Percentiles rank a stretch among this genome's conserved stretches.
Evolutionary conservation across 2,888 invertebrate species (phyloP).

Genomic region (Nephrocerus scutellatus): DNA sequence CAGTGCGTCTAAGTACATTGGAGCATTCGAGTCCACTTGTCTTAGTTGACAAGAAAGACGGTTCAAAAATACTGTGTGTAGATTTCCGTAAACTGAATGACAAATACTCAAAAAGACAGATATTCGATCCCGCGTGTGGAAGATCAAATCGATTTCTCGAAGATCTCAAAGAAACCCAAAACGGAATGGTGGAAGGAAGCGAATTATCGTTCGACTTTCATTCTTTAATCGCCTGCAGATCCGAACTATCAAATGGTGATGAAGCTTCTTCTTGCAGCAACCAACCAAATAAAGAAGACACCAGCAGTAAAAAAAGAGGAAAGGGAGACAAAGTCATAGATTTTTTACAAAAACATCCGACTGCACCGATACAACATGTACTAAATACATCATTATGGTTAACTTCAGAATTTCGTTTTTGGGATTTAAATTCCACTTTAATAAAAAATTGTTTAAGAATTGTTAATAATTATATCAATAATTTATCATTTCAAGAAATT

Average conservation of each 20-base stretch:
- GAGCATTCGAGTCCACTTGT: no score
- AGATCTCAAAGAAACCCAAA: slow-evolving; percentile 10
- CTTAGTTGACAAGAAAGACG: no score
- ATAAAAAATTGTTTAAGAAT: no score
- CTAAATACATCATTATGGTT: slow-evolving; percentile 12
- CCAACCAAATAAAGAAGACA: slow-evolving; percentile 1
- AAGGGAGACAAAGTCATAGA: slow-evolving; percentile 16
- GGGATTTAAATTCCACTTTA: slow-evolving; percentile 6
- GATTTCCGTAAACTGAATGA: no score
- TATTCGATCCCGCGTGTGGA: no score
- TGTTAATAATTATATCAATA: no score
- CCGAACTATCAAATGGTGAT: no score
- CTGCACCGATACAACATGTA: slow-evolving; percentile 7
- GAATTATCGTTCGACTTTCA: slow-evolving; percentile 5
- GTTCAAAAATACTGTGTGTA: no score
- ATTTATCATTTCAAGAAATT: no score
- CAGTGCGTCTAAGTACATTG: no score
- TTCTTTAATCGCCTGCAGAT: background rate
- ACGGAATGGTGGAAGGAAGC: slow-evolving; percentile 12
- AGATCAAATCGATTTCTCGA: slow-evolving; percentile 13
- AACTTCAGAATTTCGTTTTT: slow-evolving; percentile 12
- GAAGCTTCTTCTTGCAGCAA: slow-evolving; percentile 1
- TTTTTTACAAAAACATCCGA: slow-evolving; percentile 11
- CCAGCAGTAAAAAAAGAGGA: slow-evolving; percentile 10
- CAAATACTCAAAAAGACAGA: no score